phyloP scores from a whole-genome alignment of 2,888 invertebrate genomes.

The Pristionchus entomophagus region DNA sequence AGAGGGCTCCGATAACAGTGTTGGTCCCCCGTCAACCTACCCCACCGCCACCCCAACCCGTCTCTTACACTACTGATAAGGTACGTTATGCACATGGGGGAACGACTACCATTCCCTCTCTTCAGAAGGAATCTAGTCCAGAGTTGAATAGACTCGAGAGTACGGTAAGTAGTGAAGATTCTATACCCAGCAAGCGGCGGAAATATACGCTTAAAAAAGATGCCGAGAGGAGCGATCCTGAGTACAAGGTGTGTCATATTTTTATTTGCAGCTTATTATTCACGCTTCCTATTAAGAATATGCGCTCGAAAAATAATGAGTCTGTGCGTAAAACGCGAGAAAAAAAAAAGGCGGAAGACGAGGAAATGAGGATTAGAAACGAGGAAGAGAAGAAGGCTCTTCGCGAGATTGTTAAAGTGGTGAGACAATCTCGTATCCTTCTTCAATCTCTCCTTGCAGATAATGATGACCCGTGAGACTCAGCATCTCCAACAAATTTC shows the following conservation, averaged over 20 bases:
- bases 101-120: no score
- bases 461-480: neutral
- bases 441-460: neutral
- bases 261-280: neutral
- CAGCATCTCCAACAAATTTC: neutral
- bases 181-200: neutral
- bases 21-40: neutral
- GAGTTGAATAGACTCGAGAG: neutral
- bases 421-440: neutral
- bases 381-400: neutral
- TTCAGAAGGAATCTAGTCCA: neutral
- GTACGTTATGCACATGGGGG: no score
- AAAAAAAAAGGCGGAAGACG: conserved; percentile 2
- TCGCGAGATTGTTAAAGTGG: neutral
- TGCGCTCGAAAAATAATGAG: conserved; percentile 19
- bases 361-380: neutral
- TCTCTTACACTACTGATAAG: neutral
- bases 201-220: conserved; percentile 18
- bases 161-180: neutral
- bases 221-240: conserved; percentile 22
- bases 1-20: conserved; percentile 11
- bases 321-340: conserved; percentile 1
- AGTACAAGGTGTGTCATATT: neutral
- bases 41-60: neutral
- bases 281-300: neutral